A percentile compares a stretch with the other conserved stretches of the same genome.
Evolutionary conservation across 1,140 invertebrate genomes (phyloP).

Genomic region (Leptinotarsa texana): DNA sequence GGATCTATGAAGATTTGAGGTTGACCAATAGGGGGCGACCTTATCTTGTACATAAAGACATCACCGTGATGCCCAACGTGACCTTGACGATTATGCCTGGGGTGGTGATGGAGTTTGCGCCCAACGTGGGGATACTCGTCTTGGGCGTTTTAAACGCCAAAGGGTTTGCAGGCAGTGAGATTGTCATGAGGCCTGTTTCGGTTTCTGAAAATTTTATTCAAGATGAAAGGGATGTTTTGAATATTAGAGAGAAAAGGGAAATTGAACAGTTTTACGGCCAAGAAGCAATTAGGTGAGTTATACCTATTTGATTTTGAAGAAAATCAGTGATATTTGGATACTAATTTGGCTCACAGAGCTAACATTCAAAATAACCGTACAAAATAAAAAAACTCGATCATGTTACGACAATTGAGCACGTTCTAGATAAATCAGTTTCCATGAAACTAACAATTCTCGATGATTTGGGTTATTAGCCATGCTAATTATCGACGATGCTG

Average conservation of each 20-base stretch:
- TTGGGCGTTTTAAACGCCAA: conserved; percentile 87
- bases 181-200: conserved; percentile 78
- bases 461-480: no score
- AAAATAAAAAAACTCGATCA: no score
- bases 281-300: conserved; percentile 58
- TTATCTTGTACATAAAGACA: conserved; percentile 85
- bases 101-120: conserved; percentile 91
- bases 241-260: conserved; percentile 52
- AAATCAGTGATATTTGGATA: no score
- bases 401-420: no score
- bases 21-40: conserved; percentile 71
- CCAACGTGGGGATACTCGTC: conserved; percentile 96
- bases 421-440: no score
- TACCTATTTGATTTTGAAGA: no score
- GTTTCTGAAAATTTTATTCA: conserved; percentile 51
- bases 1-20: conserved; percentile 74
- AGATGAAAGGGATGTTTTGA: conserved; percentile 25
- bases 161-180: conserved; percentile 78
- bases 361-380: no score
- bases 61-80: conserved; percentile 94
- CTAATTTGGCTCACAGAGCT: no score
- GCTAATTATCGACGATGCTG: no score
- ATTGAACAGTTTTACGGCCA: conserved; percentile 59
- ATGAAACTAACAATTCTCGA: no score
- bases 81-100: conserved; percentile 88